Base-by-base conservation (phyloP, 2,113 vertebrate genomes). In the Neotoma lepida region DNA sequence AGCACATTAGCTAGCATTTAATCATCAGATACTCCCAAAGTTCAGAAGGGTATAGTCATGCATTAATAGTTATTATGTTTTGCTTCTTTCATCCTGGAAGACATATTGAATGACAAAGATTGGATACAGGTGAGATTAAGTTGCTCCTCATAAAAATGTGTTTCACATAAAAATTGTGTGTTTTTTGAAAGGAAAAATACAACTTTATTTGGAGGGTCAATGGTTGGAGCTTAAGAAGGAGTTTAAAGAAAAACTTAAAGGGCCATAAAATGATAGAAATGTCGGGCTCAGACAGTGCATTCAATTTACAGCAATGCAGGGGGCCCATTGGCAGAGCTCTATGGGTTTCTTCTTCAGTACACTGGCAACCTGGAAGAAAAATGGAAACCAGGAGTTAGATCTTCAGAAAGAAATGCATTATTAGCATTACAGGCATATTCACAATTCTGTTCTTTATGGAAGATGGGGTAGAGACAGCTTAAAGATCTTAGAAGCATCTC, bases 241-340 rank as follows among this genome's bases (percentile, higher is more conserved):
- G 51, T 87, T 94, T 91, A 86, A 68, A 94, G 44, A n/a, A 91
- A 96, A 88, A 3, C 26, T 63, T 71, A 46, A 63, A 92, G 73
- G 14, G 22, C 24, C 7, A 9, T 18, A 20, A 33, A 33, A 30
- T 78, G 63, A 70, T 54, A 89, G 39, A 80, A 76, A n/a, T 39
- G 22, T 64, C 0, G 8, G 41, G 10, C 73, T 7, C 66, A 51
- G 24, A 61, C 35, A 20, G 39, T 61, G 13, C 6, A 39, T 35
- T 68, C 86, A 44, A 24, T 49, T 71, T 61, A 58, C 10, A 63
- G 68, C 46, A 0, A 1, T 35, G 44, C 26, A 26, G 7, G 0
- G 39, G 51, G 49, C 15, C 49, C 85, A 49, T 10, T 46, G 35
- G 49, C 28, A 82, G 56, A 87, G 39, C 26, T 46, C 2, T 33